These are phyloP conservation scores for Hirudinaria manillensis DNA, from an alignment of 2,888 invertebrate species.

Conservation along the genomic window DNA sequence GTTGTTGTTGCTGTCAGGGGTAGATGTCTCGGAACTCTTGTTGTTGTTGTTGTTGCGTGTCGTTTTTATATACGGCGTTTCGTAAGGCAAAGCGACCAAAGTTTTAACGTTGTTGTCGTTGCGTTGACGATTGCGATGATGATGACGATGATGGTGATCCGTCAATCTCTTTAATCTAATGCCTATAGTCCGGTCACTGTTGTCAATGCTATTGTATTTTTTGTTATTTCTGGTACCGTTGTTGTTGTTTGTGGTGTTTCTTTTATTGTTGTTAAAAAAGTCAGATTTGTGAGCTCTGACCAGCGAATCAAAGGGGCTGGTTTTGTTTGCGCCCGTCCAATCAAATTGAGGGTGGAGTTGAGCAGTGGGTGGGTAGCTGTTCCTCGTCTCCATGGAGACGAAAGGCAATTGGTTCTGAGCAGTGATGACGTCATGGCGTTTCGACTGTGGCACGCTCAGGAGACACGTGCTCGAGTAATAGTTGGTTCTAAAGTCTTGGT, in stretches of 20 bases:
- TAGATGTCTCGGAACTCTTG: background rate
- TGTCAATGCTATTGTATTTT: too few relatives aligned
- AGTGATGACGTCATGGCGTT: constrained; percentile 2
- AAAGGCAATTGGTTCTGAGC: constrained; percentile 8
- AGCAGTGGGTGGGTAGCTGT: background rate
- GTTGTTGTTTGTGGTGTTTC: too few relatives aligned
- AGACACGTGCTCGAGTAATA: constrained; percentile 6
- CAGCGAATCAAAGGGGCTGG: background rate
- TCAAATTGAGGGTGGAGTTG: background rate
- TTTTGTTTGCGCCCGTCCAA: background rate
- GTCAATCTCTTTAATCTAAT: too few relatives aligned
- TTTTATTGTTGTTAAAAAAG: too few relatives aligned
- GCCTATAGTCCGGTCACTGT: too few relatives aligned
- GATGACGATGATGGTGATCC: constrained; percentile 2
- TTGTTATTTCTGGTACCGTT: too few relatives aligned
- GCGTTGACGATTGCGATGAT: constrained; percentile 3
- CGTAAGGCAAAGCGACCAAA: constrained; percentile 2
- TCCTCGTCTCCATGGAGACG: constrained; percentile 4
- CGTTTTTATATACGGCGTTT: background rate
- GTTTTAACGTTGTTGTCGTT: background rate
- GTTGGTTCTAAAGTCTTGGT: background rate
- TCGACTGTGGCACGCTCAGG: background rate
- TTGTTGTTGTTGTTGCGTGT: background rate
- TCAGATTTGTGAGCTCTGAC: background rate
- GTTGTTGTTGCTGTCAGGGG: background rate